These are phyloP conservation scores for Ciconia boyciana DNA, from an alignment of 2,113 vertebrate genomes.

Conservation along the genomic window DNA sequence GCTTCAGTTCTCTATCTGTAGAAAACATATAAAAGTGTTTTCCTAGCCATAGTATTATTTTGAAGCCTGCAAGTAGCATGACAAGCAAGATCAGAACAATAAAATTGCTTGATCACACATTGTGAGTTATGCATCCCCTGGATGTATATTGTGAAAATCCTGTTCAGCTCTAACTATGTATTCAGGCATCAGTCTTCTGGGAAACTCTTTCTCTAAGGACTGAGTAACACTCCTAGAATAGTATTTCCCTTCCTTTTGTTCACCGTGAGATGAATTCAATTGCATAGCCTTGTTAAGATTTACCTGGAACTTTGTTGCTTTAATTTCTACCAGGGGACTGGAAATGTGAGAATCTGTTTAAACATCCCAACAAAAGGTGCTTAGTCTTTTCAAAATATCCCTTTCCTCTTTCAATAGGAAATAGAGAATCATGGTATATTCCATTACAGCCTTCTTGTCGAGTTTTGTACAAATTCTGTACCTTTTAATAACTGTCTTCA, in stretches of 20 bases:
- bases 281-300: background rate
- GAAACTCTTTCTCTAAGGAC: background rate
- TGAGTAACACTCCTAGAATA: background rate
- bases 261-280: background rate
- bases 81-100: background rate
- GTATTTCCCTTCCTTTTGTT: background rate
- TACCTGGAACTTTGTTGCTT: background rate
- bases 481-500: background rate
- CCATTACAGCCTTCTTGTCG: background rate
- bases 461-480: background rate
- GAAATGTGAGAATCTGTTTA: background rate
- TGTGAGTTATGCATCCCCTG: background rate
- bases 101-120: background rate
- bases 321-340: background rate
- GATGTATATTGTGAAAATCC: background rate
- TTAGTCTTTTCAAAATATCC: background rate
- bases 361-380: background rate
- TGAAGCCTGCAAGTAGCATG: background rate
- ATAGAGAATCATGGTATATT: background rate
- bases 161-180: accelerated
- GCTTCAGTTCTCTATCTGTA: background rate
- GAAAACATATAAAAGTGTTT: background rate
- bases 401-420: background rate
- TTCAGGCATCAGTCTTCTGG: background rate
- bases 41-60: background rate